Base-by-base conservation (phyloP, 2,888 invertebrate genomes). In the Piscicola geometra region DNA sequence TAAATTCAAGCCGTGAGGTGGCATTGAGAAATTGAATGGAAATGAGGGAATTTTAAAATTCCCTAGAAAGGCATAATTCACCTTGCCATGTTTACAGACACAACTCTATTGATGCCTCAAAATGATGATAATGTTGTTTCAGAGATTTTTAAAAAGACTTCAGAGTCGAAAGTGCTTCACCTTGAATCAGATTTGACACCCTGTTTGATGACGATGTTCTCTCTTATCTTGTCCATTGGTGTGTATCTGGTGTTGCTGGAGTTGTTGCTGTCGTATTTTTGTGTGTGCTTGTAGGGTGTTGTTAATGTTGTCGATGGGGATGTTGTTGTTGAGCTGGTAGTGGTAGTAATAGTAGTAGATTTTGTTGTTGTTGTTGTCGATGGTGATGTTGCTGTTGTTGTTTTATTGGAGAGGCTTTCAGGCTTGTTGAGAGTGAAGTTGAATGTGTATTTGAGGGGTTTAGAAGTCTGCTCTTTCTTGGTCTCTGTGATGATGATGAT, bases 221-320 rank as follows among this genome's bases (percentile, higher is more conserved):
- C 60, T 56, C 60, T 5, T 5, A 56, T 56, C n/a, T 56, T 56
- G n/a, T 56, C 60, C 60, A 56, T 56, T 25, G 60, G 60, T 21
- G 60, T 56, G n/a, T 18, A 25, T 25, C 60, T 18, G 60, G 60
- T 56, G 60, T 56, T 56, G 60, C n/a, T 56, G 25, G 9, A 56
- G 60, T 56, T 56, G 60, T 25, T 25, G 21, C n/a, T 56, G 9
- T 47, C 50, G 21, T 47, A 47, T 9, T 47, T 47, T 47, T 47
- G 50, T 9, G 50, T 9, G 50, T 47, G 9, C 21, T 12, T 64
- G 64, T 21, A 64, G 30, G 12, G 64, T 64, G 67, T 28, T 67
- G 67, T 67, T 67, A 15, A 28, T 12, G 64, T 64, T 64, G 64
- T 64, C 21, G 64, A 5, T 64, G n/a, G 5, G 9, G 64, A 9